Conservation (phyloP, 2,888 invertebrate genomes). For the Cantharis rufa region DNA sequence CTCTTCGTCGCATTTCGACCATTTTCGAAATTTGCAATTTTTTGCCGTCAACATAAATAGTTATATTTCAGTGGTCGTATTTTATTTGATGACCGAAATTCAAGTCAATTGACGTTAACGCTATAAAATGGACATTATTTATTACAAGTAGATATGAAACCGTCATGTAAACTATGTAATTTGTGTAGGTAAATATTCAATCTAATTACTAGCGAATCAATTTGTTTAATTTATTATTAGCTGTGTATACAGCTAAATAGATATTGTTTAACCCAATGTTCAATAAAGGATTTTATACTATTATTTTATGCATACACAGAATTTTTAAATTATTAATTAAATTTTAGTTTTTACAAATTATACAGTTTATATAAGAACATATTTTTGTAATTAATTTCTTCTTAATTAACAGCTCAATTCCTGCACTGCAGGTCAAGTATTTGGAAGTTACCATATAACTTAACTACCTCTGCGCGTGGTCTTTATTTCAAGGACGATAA, state of each 20-base stretch:
- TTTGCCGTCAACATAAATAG: background rate
- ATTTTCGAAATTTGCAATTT: background rate
- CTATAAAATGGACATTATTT: conserved; percentile 29
- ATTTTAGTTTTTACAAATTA: background rate
- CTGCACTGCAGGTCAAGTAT: too few relatives aligned
- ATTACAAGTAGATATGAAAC: conserved; percentile 26
- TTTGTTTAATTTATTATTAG: conserved; percentile 11
- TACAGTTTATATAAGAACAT: too few relatives aligned
- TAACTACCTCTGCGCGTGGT: too few relatives aligned
- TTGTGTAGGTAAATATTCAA: conserved; percentile 21
- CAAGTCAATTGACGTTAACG: conserved; percentile 25
- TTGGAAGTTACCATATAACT: too few relatives aligned
- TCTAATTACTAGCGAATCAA: conserved; percentile 21
- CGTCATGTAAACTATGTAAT: conserved; percentile 28
- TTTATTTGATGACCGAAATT: conserved; percentile 24
- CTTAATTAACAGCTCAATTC: too few relatives aligned
- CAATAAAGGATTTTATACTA: background rate
- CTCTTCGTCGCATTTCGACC: too few relatives aligned
- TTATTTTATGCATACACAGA: background rate
- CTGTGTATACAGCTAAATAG: background rate
- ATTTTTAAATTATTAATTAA: background rate
- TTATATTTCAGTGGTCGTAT: conserved; percentile 21
- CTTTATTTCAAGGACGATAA: too few relatives aligned
- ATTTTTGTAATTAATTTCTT: too few relatives aligned
- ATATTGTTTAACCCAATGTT: background rate